Evolutionary conservation across 2,797 vertebrate genomes (phyloP).

Genomic region (Setipinna tenuifilis): DNA sequence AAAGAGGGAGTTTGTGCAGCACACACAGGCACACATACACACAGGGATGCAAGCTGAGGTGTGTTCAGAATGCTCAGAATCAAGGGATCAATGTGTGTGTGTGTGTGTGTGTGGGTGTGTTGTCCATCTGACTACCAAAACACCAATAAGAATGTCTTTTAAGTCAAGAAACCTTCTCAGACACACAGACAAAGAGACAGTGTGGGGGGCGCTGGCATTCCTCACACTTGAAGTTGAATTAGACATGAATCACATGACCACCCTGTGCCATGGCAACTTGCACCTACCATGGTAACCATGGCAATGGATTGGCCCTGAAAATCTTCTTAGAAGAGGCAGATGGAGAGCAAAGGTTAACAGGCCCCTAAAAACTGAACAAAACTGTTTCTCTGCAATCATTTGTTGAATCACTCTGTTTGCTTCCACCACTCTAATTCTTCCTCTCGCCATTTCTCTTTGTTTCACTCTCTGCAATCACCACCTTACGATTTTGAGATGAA

Average conservation of each 20-base stretch:
- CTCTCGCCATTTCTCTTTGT: neutral
- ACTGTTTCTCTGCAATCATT: neutral
- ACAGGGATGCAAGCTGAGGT: neutral
- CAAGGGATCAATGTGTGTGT: no score
- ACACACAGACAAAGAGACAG: conserved; percentile 26
- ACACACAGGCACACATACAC: neutral
- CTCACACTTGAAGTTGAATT: conserved; percentile 53
- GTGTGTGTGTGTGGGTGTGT: no score
- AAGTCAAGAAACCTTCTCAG: neutral
- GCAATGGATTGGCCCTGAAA: conserved; percentile 57
- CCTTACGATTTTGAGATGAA: no score
- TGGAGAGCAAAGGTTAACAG: conserved; percentile 53
- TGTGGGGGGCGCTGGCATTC: conserved; percentile 43
- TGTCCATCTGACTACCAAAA: neutral
- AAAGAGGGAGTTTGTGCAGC: neutral
- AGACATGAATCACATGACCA: conserved; percentile 54
- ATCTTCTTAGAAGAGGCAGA: conserved; percentile 52
- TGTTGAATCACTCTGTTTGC: neutral
- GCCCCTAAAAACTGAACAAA: conserved; percentile 46
- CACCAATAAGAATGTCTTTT: neutral
- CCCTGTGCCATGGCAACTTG: conserved; percentile 57
- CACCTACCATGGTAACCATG: conserved; percentile 57
- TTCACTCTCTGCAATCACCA: neutral
- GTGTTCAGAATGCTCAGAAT: neutral
- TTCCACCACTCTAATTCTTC: neutral